phyloP scores from a whole-genome alignment of 2,888 invertebrate species.

The Sinodicranocentrus sp. region DNA sequence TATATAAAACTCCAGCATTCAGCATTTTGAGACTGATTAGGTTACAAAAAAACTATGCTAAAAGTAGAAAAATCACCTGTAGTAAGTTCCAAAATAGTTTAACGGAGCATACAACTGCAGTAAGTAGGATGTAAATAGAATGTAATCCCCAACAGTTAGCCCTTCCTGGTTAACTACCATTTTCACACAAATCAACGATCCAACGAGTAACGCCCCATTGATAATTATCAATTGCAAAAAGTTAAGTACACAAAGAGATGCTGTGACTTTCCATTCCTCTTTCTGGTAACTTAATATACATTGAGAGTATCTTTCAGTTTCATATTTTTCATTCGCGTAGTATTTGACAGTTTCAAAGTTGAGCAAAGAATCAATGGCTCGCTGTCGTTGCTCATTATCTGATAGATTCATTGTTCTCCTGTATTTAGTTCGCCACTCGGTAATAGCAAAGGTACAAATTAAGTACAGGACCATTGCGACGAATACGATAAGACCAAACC shows the following conservation, averaged over 20 bases:
- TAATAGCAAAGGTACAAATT: slow-evolving; percentile 93
- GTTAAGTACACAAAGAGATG: slow-evolving; percentile 94
- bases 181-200: slow-evolving; percentile 92
- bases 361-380: slow-evolving; percentile 96
- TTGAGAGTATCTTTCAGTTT: slow-evolving; percentile 89
- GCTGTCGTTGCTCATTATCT: slow-evolving; percentile 94
- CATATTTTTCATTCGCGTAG: slow-evolving; percentile 95
- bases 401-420: slow-evolving; percentile 95
- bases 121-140: slow-evolving; percentile 96
- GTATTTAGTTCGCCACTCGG: slow-evolving; percentile 98
- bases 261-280: slow-evolving; percentile 89
- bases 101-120: slow-evolving; percentile 96
- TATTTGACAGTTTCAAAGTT: slow-evolving; percentile 99
- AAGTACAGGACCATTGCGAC: slow-evolving; percentile 95
- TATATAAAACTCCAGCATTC: no score
- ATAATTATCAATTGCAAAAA: slow-evolving; percentile 94
- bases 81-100: slow-evolving; percentile 99
- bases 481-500: slow-evolving; percentile 97
- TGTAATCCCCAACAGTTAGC: slow-evolving; percentile 96
- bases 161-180: slow-evolving; percentile 85
- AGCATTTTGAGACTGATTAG: no score
- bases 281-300: slow-evolving; percentile 82
- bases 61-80: no score
- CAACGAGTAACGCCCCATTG: slow-evolving; percentile 89
- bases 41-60: no score